Evolutionary conservation across 2,113 vertebrate species (phyloP).

Genomic region (Muscicapa adusta): DNA sequence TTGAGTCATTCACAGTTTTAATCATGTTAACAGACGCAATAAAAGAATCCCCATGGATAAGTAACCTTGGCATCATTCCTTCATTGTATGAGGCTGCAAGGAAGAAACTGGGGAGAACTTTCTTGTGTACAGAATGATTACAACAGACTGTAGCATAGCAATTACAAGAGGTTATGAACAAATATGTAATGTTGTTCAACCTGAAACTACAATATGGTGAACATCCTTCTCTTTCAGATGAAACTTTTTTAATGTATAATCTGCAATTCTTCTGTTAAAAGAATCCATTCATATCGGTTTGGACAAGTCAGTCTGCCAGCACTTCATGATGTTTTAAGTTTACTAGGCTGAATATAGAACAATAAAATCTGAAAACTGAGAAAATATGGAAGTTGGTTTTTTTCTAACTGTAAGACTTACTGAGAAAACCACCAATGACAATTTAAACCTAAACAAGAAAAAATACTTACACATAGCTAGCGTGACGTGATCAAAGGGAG

Average conservation of each 20-base stretch:
- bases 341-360: not conserved
- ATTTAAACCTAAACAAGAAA: not conserved
- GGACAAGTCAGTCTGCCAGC: not conserved
- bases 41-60: not conserved
- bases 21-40: not conserved
- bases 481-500: not conserved
- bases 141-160: not conserved
- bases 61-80: not conserved
- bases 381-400: not conserved
- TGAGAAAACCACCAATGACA: not conserved
- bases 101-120: not conserved
- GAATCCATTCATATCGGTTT: not conserved
- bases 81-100: not conserved
- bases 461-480: not conserved
- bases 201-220: not conserved
- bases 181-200: not conserved
- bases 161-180: not conserved
- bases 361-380: not conserved
- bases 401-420: not conserved
- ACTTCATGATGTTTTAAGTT: not conserved
- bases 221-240: not conserved
- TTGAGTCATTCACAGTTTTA: not conserved
- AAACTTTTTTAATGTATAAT: not conserved
- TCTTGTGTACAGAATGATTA: fast-evolving
- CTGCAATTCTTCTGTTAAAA: not conserved